phyloP scores from a whole-genome alignment of 2,888 invertebrate genomes.

The Drosophila koepferae region DNA sequence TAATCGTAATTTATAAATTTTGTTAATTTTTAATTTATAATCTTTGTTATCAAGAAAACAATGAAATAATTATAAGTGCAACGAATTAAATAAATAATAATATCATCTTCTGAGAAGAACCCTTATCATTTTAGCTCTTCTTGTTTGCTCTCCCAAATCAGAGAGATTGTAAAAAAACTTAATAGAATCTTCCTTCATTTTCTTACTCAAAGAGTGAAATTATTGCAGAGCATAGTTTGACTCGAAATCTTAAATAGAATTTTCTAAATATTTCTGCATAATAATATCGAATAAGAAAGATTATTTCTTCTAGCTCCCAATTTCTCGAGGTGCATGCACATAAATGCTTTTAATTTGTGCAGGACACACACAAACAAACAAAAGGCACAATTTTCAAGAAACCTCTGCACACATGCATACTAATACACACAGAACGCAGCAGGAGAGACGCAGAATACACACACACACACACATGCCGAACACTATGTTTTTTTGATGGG shows the following conservation, averaged over 20 bases:
- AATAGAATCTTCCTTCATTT: no score
- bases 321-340: slow-evolving; percentile 35
- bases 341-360: slow-evolving; percentile 78
- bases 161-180: no score
- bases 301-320: background rate
- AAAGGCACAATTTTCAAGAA: slow-evolving; percentile 73
- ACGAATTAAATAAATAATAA: no score
- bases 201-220: no score
- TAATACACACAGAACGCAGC: slow-evolving; percentile 4
- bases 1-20: no score
- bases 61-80: no score
- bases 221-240: no score
- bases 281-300: background rate
- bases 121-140: no score
- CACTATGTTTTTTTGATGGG: slow-evolving; percentile 30
- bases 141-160: no score
- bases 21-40: no score
- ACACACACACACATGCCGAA: slow-evolving; percentile 8
- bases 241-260: background rate
- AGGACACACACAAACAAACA: slow-evolving; percentile 52
- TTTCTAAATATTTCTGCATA: background rate
- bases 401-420: slow-evolving; percentile 48
- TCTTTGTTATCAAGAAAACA: no score
- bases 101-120: no score
- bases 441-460: slow-evolving; percentile 16